These are phyloP conservation scores for Sinelater perroti DNA, from an alignment of 2,888 invertebrate genomes.

Conservation along the genomic window DNA sequence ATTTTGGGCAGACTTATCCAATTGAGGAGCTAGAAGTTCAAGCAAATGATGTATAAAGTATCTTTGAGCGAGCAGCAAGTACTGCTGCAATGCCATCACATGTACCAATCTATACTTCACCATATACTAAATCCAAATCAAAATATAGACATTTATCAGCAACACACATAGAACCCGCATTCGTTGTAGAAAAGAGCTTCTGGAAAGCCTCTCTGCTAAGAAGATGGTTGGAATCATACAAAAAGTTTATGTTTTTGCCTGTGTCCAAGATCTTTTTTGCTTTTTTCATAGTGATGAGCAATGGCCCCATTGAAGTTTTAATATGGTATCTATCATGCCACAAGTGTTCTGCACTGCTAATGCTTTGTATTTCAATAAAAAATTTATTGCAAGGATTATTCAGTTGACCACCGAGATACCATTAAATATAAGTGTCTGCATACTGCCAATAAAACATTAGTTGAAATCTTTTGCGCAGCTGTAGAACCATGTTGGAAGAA, in stretches of 20 bases:
- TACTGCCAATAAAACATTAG: constrained; percentile 66
- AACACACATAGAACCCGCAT: constrained; percentile 71
- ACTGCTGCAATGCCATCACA: constrained; percentile 88
- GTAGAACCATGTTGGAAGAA: constrained; percentile 86
- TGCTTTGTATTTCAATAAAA: constrained; percentile 88
- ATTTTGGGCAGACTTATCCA: constrained; percentile 85
- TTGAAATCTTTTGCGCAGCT: constrained; percentile 60
- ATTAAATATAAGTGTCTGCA: constrained; percentile 85
- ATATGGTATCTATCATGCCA: constrained; percentile 97
- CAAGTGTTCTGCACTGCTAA: constrained; percentile 84
- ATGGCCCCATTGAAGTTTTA: constrained; percentile 88
- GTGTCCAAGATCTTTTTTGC: constrained; percentile 91
- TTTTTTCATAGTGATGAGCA: constrained; percentile 84
- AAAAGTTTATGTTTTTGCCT: constrained; percentile 95
- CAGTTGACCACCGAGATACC: constrained; percentile 89
- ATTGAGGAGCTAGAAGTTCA: constrained; percentile 90
- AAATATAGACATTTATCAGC: constrained; percentile 78
- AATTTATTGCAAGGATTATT: constrained; percentile 93
- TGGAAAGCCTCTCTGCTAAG: constrained; percentile 68
- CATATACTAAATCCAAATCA: constrained; percentile 81
- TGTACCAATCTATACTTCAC: constrained; percentile 90
- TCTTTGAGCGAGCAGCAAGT: constrained; percentile 94
- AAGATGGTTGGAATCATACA: constrained; percentile 79
- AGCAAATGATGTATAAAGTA: constrained; percentile 69
- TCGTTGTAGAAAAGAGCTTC: constrained; percentile 64